Evolutionary conservation across 2,113 vertebrate species (phyloP).

Genomic region (Nothoprocta pentlandii): DNA sequence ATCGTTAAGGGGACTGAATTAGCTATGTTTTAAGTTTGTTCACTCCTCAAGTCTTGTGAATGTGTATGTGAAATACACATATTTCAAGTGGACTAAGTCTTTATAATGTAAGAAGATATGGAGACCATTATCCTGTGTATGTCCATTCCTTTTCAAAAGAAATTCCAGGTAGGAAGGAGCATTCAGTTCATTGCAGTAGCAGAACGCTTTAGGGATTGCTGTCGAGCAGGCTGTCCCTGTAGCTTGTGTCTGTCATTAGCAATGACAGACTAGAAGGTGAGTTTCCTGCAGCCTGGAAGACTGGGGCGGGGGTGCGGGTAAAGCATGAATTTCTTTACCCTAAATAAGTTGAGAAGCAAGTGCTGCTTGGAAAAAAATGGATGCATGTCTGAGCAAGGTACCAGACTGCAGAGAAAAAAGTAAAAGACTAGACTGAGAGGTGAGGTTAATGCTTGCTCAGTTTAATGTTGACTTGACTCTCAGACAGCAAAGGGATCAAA

Average conservation of each 20-base stretch:
- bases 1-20: neutral
- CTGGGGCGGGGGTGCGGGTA: neutral
- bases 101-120: neutral
- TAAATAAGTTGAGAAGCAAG: neutral
- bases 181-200: neutral
- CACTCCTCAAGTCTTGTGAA: neutral
- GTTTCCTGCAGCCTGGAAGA: neutral
- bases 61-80: neutral
- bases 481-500: neutral
- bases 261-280: neutral
- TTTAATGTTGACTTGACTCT: neutral
- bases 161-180: neutral
- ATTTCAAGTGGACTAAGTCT: neutral
- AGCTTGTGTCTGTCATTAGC: neutral
- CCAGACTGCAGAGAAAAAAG: accelerated
- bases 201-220: neutral
- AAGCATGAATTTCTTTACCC: neutral
- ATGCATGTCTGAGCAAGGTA: neutral
- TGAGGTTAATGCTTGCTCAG: neutral
- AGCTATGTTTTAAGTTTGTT: neutral
- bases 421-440: neutral
- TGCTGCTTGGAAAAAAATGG: neutral
- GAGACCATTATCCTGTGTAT: neutral
- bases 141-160: neutral
- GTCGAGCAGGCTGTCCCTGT: neutral